A percentile compares a stretch with the other conserved stretches of the same genome.
phyloP scores from a whole-genome alignment of 2,113 vertebrate genomes.

The Salvelinus fontinalis region DNA sequence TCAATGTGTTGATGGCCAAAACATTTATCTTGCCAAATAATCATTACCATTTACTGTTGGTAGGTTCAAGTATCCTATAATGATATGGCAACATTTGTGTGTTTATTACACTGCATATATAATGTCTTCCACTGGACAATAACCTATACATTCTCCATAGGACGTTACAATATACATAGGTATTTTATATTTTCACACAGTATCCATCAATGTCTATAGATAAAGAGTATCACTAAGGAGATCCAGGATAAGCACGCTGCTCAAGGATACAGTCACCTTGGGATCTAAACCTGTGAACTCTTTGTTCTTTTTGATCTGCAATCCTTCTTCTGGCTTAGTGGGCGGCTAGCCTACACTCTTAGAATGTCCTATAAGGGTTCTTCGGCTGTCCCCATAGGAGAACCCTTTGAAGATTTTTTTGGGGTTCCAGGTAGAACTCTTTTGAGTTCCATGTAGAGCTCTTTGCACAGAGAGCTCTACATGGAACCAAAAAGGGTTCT shows the following conservation, averaged over 20 bases:
- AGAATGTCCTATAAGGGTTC: not conserved
- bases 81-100: too few relatives aligned
- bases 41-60: slow-evolving; percentile 30
- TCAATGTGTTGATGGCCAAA: too few relatives aligned
- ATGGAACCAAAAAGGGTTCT: too few relatives aligned
- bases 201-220: not conserved
- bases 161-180: not conserved
- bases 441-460: too few relatives aligned
- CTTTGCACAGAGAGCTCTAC: too few relatives aligned
- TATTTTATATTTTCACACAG: not conserved
- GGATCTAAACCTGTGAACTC: slow-evolving; percentile 26
- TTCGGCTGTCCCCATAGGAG: too few relatives aligned
- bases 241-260: slow-evolving; percentile 29
- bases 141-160: not conserved
- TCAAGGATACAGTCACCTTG: slow-evolving; percentile 3
- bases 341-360: not conserved
- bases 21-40: too few relatives aligned
- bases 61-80: not conserved
- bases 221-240: slow-evolving; percentile 16
- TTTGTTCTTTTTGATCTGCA: slow-evolving; percentile 26
- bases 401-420: too few relatives aligned
- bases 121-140: too few relatives aligned
- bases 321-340: not conserved
- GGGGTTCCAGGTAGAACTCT: too few relatives aligned
- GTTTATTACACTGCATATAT: too few relatives aligned